Base-by-base conservation (phyloP, 2,113 vertebrate genomes). In the Orthonyx spaldingii region DNA sequence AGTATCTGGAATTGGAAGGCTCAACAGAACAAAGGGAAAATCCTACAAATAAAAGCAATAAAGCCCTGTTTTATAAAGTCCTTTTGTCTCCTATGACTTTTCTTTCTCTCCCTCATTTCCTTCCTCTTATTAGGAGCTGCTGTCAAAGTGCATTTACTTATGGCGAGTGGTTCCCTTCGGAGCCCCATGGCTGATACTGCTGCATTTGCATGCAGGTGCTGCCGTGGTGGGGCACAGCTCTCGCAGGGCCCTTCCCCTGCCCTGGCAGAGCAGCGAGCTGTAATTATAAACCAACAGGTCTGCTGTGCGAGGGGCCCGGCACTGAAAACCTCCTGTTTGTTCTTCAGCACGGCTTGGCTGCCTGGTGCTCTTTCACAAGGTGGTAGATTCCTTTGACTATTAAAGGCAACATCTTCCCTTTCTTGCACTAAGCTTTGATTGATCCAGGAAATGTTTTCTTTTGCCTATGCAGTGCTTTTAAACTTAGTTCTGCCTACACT, bases 1-100 rank as follows among this genome's bases (percentile, higher is more conserved):
- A 63, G 74, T 83, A 83, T 95, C 94, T 87, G 87, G 85, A 95
- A 95, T 97, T 93, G 78, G 69, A 96, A 92, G 90, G 50, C 64
- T 87, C 42, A 65, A 81, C 49, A 35, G 93, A 95, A 95, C 94
- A 78, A 95, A 96, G 91, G 83, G 86, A 76, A 92, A 96, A 79
- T 16, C 66, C 64, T 90, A 74, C 79, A 87, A 97, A 93, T 87
- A 95, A 97, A 97, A 94, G 96, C 91, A 89, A 71, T 96, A 90
- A 94, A 94, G 89, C 89, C 72, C 33, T 52, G 52, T 65, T 97
- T 95, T 94, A 60, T 79, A 76, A 97, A 86, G 89, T 95, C 71
- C 82, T 92, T 97, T 97, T 97, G 84, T 97, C 90, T 96, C 78
- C 92, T 82, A 78, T 96, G 80, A 69, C 85, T 94, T 94, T 91